Conservation (phyloP, 2,113 vertebrate species). For the Gnathonemus longibarbis region DNA sequence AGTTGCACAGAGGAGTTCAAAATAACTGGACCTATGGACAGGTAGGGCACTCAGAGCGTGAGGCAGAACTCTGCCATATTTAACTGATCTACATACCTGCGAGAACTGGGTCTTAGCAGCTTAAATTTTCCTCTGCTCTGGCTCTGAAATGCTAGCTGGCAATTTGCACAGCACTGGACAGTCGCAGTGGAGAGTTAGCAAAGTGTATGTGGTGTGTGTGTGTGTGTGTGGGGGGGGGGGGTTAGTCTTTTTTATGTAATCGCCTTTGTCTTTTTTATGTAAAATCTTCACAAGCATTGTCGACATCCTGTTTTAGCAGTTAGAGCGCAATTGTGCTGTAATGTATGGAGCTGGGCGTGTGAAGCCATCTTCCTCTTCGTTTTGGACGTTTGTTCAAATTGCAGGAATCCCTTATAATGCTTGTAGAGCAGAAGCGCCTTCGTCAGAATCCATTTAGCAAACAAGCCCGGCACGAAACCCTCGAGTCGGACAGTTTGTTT, state of each 20-base stretch:
- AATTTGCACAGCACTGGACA: neutral
- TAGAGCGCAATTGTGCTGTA: neutral
- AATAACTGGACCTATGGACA: neutral
- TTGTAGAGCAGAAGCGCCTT: neutral
- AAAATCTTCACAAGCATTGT: neutral
- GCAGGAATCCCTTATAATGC: neutral
- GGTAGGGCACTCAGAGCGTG: neutral
- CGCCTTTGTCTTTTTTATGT: neutral
- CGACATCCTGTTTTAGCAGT: neutral
- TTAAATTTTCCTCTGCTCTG: neutral
- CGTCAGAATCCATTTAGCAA: neutral
- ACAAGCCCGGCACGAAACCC: neutral
- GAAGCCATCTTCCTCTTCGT: neutral
- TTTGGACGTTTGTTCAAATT: neutral
- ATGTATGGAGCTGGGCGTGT: neutral
- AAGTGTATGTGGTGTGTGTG: neutral
- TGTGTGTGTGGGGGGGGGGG: neutral
- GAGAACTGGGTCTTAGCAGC: neutral
- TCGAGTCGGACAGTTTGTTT: neutral
- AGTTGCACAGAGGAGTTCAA: neutral
- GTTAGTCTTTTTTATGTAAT: neutral
- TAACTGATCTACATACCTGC: neutral
- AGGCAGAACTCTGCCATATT: neutral
- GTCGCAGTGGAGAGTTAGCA: neutral
- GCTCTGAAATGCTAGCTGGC: neutral